phyloP scores from a whole-genome alignment of 2,797 vertebrate species.

The Anas georgica region DNA sequence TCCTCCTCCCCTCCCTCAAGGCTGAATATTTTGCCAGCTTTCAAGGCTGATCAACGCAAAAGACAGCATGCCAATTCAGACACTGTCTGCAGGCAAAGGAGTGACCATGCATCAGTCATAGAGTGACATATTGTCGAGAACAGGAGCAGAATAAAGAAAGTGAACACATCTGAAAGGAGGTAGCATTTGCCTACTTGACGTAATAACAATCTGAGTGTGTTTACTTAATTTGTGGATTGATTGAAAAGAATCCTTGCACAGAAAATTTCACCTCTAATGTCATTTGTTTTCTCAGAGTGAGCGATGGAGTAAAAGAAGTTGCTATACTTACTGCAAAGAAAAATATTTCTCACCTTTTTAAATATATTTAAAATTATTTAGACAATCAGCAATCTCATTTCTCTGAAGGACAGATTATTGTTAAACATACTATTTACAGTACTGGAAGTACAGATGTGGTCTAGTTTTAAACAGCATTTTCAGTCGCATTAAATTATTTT shows the following conservation, averaged over 20 bases:
- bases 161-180: too few species aligned
- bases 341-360: background rate
- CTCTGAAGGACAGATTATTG: background rate
- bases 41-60: background rate
- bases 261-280: background rate
- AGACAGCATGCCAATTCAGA: background rate
- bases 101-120: background rate
- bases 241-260: background rate
- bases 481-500: background rate
- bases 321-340: background rate
- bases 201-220: background rate
- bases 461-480: background rate
- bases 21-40: background rate
- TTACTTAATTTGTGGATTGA: background rate
- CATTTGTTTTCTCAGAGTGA: background rate
- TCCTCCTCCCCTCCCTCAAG: background rate
- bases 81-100: background rate
- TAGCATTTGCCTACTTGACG: too few species aligned
- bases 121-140: background rate
- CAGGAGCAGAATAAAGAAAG: background rate
- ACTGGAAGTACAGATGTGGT: background rate
- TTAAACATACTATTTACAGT: background rate
- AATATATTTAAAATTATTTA: background rate
- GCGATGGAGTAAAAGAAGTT: background rate
- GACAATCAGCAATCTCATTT: background rate